These are phyloP conservation scores for Myotis vivesi DNA, from an alignment of 2,797 vertebrate species.

Conservation along the genomic window DNA sequence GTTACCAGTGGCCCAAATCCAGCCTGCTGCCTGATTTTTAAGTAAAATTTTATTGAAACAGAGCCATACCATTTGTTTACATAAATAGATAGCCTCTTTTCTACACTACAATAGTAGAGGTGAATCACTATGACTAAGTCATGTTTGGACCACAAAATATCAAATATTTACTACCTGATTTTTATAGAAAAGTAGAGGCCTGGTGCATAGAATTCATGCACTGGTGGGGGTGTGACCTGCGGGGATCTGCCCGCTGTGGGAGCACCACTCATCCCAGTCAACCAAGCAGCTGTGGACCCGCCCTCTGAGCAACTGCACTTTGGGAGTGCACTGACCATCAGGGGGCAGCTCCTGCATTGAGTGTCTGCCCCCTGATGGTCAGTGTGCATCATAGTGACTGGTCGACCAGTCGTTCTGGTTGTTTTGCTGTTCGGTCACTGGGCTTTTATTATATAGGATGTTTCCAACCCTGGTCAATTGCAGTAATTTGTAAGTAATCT, in stretches of 20 bases:
- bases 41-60: neutral
- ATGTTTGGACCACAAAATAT: neutral
- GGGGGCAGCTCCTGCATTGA: too few relatives aligned
- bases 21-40: neutral
- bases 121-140: neutral
- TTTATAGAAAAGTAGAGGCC: neutral
- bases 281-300: too few relatives aligned
- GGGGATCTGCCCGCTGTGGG: too few relatives aligned
- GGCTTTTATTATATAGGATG: neutral
- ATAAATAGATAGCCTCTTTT: neutral
- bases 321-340: too few relatives aligned
- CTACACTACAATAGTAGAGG: neutral
- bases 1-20: neutral
- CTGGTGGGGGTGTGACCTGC: too few relatives aligned
- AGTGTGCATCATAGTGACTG: too few relatives aligned
- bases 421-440: too few relatives aligned
- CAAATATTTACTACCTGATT: neutral
- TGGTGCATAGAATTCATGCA: rapidly evolving
- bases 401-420: too few relatives aligned
- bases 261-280: too few relatives aligned
- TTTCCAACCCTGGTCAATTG: neutral
- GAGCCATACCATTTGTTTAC: neutral
- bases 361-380: too few relatives aligned
- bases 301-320: too few relatives aligned
- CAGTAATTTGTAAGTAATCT: neutral